phyloP scores from a whole-genome alignment of 2,797 vertebrate species.

The Gallinago solitaria region DNA sequence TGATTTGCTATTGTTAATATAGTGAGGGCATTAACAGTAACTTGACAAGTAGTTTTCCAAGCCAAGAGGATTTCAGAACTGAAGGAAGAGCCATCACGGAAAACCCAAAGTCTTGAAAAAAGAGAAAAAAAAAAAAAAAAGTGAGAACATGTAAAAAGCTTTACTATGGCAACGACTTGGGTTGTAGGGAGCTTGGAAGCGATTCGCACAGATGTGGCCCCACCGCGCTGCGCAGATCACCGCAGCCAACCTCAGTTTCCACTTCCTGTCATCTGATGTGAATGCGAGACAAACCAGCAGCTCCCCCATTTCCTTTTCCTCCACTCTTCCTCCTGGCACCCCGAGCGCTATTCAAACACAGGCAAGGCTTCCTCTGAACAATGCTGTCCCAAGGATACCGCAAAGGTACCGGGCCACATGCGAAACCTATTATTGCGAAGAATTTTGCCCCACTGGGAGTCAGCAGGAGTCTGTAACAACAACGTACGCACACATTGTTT shows the following conservation, averaged over 20 bases:
- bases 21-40: not conserved
- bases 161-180: conserved; percentile 8
- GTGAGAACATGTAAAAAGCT: not conserved
- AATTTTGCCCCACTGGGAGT: conserved; percentile 74
- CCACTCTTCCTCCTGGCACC: conserved; percentile 83
- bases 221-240: not conserved
- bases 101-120: not conserved
- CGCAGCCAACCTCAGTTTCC: conserved; percentile 60
- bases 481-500: conserved; percentile 67
- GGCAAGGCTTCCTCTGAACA: conserved; percentile 81
- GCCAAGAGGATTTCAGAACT: not conserved
- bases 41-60: not conserved
- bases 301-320: conserved; percentile 80
- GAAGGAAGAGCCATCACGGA: not conserved
- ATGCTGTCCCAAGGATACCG: conserved; percentile 76
- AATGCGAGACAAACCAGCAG: conserved; percentile 76
- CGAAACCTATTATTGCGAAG: conserved; percentile 80
- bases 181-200: conserved; percentile 23
- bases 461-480: conserved; percentile 56
- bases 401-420: conserved; percentile 80
- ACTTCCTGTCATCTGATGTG: conserved; percentile 81
- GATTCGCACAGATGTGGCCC: conserved; percentile 46
- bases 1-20: not conserved
- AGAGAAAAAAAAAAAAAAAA: not conserved
- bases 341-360: conserved; percentile 74